Evolutionary conservation across 2,888 invertebrate genomes (phyloP).

Genomic region (Apotomis capreana): DNA sequence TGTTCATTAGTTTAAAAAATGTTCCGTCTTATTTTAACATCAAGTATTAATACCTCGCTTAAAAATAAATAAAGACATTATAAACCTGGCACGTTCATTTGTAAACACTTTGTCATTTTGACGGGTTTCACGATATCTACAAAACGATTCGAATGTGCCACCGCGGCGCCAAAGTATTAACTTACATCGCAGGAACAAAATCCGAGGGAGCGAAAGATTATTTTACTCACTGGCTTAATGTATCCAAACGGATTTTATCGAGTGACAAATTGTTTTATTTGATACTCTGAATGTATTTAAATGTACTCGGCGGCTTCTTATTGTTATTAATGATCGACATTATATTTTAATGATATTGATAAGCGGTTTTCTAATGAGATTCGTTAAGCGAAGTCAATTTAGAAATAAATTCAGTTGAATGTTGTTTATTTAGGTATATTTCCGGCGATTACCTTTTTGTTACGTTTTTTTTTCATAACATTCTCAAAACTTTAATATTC

Average conservation of each 20-base stretch:
- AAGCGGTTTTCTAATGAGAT: not conserved
- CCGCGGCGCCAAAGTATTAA: slow-evolving; percentile 68
- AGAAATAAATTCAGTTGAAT: too few species aligned
- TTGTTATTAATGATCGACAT: slow-evolving; percentile 41
- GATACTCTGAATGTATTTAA: slow-evolving; percentile 35
- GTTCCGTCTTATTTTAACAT: slow-evolving; percentile 20
- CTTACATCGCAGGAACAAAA: slow-evolving; percentile 66
- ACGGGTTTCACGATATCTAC: slow-evolving; percentile 64
- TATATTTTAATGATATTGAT: slow-evolving; percentile 19
- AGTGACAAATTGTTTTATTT: slow-evolving; percentile 65
- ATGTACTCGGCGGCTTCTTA: slow-evolving; percentile 37
- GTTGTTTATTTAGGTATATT: too few species aligned
- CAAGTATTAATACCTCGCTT: slow-evolving; percentile 20
- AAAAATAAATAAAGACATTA: slow-evolving; percentile 32
- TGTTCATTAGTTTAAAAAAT: slow-evolving; percentile 13
- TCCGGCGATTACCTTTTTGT: too few species aligned
- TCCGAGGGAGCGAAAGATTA: slow-evolving; percentile 61
- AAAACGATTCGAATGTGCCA: slow-evolving; percentile 60
- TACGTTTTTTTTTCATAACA: too few species aligned
- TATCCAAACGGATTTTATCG: slow-evolving; percentile 64
- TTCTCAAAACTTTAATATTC: too few species aligned
- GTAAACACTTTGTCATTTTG: slow-evolving; percentile 68
- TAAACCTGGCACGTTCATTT: slow-evolving; percentile 47
- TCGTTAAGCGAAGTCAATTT: not conserved
- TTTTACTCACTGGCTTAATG: slow-evolving; percentile 67